Conservation (phyloP, 2,888 invertebrate genomes). For the Operophtera brumata region DNA sequence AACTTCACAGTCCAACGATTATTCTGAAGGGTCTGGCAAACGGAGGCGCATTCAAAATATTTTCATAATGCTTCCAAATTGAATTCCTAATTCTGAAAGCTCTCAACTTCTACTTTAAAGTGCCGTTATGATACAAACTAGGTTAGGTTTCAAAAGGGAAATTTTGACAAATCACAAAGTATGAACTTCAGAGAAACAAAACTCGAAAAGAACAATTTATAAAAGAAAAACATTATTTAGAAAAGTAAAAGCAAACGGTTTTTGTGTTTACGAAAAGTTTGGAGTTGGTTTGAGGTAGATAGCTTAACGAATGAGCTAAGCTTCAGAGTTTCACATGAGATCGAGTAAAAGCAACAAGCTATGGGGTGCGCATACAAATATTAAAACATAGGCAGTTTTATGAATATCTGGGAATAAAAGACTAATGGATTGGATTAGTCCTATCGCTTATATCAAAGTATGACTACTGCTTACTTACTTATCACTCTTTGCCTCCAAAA, state of each 20-base stretch:
- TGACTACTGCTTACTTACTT: no score
- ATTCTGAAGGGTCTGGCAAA: constrained; percentile 26
- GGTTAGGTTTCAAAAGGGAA: constrained; percentile 9
- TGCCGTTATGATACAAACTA: constrained; percentile 40
- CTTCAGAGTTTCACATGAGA: no score
- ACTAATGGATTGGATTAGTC: no score
- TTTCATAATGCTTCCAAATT: constrained; percentile 47
- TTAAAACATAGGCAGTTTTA: no score
- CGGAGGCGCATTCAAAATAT: constrained; percentile 42
- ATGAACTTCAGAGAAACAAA: not conserved
- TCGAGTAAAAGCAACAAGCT: no score
- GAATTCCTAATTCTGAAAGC: constrained; percentile 42
- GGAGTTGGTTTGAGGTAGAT: no score
- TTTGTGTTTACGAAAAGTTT: no score
- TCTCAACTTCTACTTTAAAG: constrained; percentile 42
- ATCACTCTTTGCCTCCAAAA: no score
- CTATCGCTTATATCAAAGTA: no score
- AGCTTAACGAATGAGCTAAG: no score
- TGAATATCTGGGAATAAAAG: no score
- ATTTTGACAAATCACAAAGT: constrained; percentile 11
- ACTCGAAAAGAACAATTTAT: constrained; percentile 5
- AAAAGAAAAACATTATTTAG: not conserved
- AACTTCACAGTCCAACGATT: constrained; percentile 27
- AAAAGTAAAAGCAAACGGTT: not conserved
- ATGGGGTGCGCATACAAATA: no score